These are phyloP conservation scores for Dromaius novaehollandiae DNA, from an alignment of 2,113 vertebrate genomes.

Conservation along the genomic window DNA sequence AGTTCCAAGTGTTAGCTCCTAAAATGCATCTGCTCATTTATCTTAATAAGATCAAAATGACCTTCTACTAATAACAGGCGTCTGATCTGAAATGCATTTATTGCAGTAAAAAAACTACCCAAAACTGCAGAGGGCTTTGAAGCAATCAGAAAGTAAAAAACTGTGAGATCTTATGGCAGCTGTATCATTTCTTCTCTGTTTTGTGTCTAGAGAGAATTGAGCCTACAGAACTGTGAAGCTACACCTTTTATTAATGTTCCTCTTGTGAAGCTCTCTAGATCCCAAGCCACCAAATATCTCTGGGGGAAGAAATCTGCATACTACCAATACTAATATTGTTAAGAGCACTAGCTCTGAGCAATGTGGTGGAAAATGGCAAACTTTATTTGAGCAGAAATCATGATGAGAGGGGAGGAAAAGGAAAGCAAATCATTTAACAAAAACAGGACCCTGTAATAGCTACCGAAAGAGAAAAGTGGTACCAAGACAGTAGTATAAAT, in stretches of 20 bases:
- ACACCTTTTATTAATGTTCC: background rate
- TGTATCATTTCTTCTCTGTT: background rate
- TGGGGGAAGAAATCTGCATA: fast-evolving
- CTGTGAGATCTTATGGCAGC: background rate
- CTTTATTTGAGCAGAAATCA: background rate
- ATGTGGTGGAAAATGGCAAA: background rate
- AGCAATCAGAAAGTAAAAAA: background rate
- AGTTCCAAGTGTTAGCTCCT: background rate
- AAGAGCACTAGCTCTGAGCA: background rate
- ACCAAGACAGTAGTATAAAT: background rate
- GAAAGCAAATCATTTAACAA: background rate
- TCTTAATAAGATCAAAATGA: background rate
- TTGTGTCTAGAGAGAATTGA: background rate
- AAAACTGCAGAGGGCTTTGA: background rate
- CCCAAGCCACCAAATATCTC: background rate
- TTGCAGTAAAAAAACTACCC: background rate
- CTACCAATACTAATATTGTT: background rate
- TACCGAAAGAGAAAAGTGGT: background rate
- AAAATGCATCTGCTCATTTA: background rate
- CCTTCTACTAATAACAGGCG: background rate
- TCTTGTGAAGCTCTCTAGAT: background rate
- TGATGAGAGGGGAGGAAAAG: background rate
- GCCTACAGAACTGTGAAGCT: background rate
- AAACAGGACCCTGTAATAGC: background rate
- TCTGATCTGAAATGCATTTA: background rate